Conservation (phyloP, 2,888 invertebrate species). For the Apamea epomidion region DNA sequence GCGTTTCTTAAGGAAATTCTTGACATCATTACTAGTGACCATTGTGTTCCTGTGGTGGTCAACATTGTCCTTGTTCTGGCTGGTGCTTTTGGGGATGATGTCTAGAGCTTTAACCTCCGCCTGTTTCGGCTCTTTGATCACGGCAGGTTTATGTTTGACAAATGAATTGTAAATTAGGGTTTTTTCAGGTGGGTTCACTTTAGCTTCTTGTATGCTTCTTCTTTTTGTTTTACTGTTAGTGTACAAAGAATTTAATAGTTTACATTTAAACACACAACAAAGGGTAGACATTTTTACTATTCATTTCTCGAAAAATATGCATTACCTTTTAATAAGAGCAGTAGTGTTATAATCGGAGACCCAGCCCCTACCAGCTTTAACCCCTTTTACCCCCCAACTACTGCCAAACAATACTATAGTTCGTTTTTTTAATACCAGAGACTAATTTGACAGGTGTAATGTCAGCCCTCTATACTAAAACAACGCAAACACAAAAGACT, state of each 20-base stretch:
- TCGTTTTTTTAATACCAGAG: no score
- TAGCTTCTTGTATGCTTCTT: constrained; percentile 76
- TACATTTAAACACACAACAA: not conserved
- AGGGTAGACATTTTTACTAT: no score
- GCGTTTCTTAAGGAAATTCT: constrained; percentile 77
- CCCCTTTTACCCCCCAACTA: no score
- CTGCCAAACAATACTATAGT: no score
- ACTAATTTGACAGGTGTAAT: no score
- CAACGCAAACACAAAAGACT: no score
- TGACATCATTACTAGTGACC: constrained; percentile 63
- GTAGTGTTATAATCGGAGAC: no score
- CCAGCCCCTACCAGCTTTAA: no score
- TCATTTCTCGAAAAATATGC: no score
- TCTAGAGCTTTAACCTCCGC: constrained; percentile 16
- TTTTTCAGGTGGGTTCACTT: constrained; percentile 35
- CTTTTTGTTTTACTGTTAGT: constrained; percentile 82
- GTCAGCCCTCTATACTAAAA: no score
- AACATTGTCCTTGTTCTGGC: constrained; percentile 37
- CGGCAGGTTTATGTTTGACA: constrained; percentile 11
- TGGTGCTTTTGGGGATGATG: constrained; percentile 4
- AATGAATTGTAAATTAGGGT: constrained; percentile 68
- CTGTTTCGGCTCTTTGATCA: constrained; percentile 23
- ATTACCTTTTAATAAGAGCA: no score
- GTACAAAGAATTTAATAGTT: constrained; percentile 5
- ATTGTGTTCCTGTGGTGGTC: constrained; percentile 1